These are phyloP conservation scores for Macroglossus sobrinus DNA, from an alignment of 2,113 vertebrate species.

Conservation along the genomic window DNA sequence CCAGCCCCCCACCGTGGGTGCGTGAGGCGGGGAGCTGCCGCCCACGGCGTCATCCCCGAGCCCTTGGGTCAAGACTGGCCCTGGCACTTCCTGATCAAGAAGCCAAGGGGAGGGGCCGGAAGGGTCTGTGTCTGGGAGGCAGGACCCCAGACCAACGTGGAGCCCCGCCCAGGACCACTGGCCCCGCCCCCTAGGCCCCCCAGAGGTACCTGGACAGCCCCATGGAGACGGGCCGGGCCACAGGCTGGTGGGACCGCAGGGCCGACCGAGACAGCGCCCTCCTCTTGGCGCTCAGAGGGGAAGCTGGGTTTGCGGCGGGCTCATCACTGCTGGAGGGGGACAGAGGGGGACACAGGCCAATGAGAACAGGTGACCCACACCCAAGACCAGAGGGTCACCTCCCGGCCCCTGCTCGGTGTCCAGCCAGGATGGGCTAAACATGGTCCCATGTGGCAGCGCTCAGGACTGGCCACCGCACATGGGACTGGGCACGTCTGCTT, in stretches of 20 bases:
- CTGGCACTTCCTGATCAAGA: not conserved
- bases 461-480: fast-evolving
- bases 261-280: conserved; percentile 93
- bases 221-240: conserved; percentile 91
- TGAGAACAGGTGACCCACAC: not conserved
- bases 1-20: not conserved
- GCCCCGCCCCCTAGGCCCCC: fast-evolving
- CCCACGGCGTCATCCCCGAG: not conserved
- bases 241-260: conserved; percentile 94
- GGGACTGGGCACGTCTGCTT: fast-evolving
- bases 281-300: conserved; percentile 89
- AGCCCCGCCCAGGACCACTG: not conserved
- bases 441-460: fast-evolving
- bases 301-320: conserved; percentile 76
- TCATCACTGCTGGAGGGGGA: conserved; percentile 81
- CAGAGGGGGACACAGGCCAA: not conserved
- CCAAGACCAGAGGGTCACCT: fast-evolving
- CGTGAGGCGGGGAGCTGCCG: not conserved
- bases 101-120: not conserved
- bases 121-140: too few relatives aligned
- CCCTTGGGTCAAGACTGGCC: fast-evolving
- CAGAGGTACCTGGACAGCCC: conserved; percentile 87
- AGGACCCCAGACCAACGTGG: fast-evolving
- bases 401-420: fast-evolving
- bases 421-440: not conserved